Conservation (phyloP, 2,888 invertebrate genomes). For the Agrotis exclamationis region DNA sequence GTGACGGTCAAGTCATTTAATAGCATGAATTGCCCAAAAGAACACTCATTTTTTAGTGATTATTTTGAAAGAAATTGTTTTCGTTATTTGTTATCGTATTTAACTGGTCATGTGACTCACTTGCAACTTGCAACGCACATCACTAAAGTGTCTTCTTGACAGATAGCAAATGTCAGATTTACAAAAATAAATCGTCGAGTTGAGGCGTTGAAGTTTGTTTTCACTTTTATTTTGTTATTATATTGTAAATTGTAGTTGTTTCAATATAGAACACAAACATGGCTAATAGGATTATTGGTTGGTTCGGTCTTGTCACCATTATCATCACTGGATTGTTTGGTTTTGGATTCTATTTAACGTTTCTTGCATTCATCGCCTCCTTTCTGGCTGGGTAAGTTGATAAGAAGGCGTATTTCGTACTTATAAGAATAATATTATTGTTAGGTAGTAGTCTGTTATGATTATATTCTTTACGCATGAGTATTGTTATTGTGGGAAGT, state of each 20-base stretch:
- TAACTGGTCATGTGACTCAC: background rate
- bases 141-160: slow-evolving; percentile 46
- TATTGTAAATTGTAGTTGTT: slow-evolving; percentile 66
- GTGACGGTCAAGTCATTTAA: too few species aligned
- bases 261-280: slow-evolving; percentile 68
- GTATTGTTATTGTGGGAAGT: background rate
- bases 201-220: slow-evolving; percentile 66
- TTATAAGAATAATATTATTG: slow-evolving; percentile 53
- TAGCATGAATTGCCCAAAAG: too few species aligned
- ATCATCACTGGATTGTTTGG: slow-evolving; percentile 85
- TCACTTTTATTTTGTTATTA: slow-evolving; percentile 69
- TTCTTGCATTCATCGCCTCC: slow-evolving; percentile 83
- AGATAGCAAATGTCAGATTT: slow-evolving; percentile 52
- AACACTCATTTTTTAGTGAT: too few species aligned
- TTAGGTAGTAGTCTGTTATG: slow-evolving; percentile 23
- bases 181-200: slow-evolving; percentile 65
- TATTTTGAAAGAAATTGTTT: background rate
- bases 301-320: slow-evolving; percentile 85
- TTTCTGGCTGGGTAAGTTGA: slow-evolving; percentile 85
- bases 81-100: background rate
- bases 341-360: slow-evolving; percentile 82
- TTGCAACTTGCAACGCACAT: slow-evolving; percentile 2
- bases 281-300: slow-evolving; percentile 78
- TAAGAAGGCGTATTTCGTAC: slow-evolving; percentile 47
- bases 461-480: slow-evolving; percentile 18